These are phyloP conservation scores for Chelonus insularis DNA, from an alignment of 1,140 invertebrate genomes.

Conservation along the genomic window DNA sequence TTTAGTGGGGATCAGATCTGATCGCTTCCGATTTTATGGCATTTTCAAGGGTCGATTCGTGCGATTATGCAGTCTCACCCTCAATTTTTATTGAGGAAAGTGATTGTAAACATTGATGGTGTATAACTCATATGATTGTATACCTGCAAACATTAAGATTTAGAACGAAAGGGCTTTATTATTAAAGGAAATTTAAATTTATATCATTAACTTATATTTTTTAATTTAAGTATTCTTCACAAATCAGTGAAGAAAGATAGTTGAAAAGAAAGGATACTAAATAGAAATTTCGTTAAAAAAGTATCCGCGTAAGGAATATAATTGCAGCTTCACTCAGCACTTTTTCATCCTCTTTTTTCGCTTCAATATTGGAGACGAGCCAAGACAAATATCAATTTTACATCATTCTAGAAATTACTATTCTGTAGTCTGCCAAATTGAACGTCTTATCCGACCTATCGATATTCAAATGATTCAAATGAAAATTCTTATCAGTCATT, in stretches of 20 bases:
- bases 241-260: too few species aligned
- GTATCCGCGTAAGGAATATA: constrained; percentile 13
- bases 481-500: constrained; percentile 19
- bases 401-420: constrained; percentile 32
- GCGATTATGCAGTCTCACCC: constrained; percentile 18
- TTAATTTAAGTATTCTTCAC: too few species aligned
- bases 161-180: too few species aligned
- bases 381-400: constrained; percentile 48
- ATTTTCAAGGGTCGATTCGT: constrained; percentile 16
- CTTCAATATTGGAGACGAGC: constrained; percentile 36
- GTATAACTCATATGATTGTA: not conserved
- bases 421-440: constrained; percentile 19
- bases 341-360: constrained; percentile 30
- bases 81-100: constrained; percentile 14
- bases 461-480: constrained; percentile 20
- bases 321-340: constrained; percentile 35
- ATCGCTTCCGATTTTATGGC: constrained; percentile 21
- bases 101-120: constrained; percentile 28
- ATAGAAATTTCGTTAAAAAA: not conserved
- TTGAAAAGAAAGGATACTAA: too few species aligned
- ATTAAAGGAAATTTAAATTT: too few species aligned
- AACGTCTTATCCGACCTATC: constrained; percentile 25
- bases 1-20: constrained; percentile 10
- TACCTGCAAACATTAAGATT: too few species aligned
- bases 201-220: too few species aligned